Evolutionary conservation across 2,113 vertebrate species (phyloP).

Genomic region (Myxocyprinus asiaticus): DNA sequence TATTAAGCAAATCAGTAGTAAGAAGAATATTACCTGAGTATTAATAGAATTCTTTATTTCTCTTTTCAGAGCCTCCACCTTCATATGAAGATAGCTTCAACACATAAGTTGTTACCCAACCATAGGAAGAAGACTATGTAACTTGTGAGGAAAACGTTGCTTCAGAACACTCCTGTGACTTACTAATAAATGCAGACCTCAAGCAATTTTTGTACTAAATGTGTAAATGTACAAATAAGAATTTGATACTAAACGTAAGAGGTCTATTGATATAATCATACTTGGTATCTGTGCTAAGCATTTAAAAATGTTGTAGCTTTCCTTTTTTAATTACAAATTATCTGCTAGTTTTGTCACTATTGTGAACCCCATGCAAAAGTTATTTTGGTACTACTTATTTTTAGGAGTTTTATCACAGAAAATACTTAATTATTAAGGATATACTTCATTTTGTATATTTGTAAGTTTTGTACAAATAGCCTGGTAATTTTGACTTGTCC

Average conservation of each 20-base stretch:
- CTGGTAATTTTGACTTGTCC: neutral
- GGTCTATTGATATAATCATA: neutral
- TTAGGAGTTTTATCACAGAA: neutral
- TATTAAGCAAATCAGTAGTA: too few relatives aligned
- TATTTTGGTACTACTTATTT: conserved; percentile 6
- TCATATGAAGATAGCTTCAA: conserved; percentile 89
- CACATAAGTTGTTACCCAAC: conserved; percentile 48
- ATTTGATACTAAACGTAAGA: neutral
- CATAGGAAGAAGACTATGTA: neutral
- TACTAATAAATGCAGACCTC: conserved; percentile 8
- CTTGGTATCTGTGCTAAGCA: neutral
- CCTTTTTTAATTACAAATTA: neutral
- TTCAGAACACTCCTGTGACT: conserved; percentile 1
- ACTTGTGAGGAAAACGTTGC: neutral
- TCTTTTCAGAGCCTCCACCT: conserved; percentile 84
- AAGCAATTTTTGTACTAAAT: conserved; percentile 30
- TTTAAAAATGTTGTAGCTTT: neutral
- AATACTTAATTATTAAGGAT: too few relatives aligned
- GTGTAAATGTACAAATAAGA: conserved; percentile 2
- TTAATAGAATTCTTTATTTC: conserved; percentile 16
- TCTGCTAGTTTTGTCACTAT: neutral
- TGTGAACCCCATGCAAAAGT: neutral
- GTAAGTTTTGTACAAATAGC: too few relatives aligned
- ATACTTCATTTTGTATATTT: too few relatives aligned
- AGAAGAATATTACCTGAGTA: neutral